Evolutionary conservation across 2,113 vertebrate genomes (phyloP).

Genomic region (Cervus canadensis): DNA sequence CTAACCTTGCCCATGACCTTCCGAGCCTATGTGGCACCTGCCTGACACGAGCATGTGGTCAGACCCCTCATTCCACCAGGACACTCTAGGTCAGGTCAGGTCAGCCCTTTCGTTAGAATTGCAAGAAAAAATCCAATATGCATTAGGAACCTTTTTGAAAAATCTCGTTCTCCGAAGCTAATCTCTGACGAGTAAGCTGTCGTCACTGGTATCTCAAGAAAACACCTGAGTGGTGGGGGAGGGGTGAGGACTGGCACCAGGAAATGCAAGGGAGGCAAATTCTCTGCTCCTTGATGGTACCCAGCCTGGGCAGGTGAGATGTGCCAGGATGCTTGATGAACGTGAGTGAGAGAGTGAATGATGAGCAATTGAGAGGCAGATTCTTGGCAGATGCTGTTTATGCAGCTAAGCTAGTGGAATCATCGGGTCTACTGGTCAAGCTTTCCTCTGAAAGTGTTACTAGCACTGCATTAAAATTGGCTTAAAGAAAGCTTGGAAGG

Average conservation of each 20-base stretch:
- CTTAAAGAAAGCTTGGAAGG: not conserved
- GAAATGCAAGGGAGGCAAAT: not conserved
- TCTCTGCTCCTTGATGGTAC: not conserved
- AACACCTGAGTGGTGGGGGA: too few relatives aligned
- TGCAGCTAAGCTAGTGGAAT: not conserved
- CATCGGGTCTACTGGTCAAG: not conserved
- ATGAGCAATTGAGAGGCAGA: not conserved
- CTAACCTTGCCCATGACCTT: not conserved
- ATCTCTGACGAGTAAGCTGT: not conserved
- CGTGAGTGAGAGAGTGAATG: too few relatives aligned
- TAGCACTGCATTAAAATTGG: not conserved
- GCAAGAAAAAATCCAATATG: not conserved
- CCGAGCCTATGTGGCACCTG: not conserved
- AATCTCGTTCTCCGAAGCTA: not conserved
- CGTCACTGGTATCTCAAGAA: not conserved
- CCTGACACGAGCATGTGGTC: not conserved
- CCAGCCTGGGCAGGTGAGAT: not conserved
- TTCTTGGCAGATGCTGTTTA: not conserved
- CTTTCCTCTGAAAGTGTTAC: not conserved
- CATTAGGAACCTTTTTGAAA: not conserved
- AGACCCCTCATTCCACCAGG: not conserved
- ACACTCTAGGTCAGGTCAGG: not conserved
- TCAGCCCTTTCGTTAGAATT: not conserved
- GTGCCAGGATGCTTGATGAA: not conserved
- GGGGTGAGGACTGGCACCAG: not conserved